Evolutionary conservation across 2,113 vertebrate genomes (phyloP).

Genomic region (Saccopteryx bilineata): DNA sequence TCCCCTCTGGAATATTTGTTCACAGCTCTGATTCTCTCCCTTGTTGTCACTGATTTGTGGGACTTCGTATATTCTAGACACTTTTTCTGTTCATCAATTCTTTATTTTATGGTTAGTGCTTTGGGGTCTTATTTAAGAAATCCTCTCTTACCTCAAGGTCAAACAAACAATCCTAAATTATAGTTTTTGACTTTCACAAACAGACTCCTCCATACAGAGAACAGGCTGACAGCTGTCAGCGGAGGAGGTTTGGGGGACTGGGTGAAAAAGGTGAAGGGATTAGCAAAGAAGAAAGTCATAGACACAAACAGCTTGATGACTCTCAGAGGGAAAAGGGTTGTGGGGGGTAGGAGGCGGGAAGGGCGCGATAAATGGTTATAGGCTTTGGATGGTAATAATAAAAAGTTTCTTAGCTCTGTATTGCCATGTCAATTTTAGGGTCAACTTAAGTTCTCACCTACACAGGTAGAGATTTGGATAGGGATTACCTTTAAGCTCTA

Average conservation of each 20-base stretch:
- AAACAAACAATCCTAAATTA: background rate
- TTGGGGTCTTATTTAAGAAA: background rate
- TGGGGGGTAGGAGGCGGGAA: background rate
- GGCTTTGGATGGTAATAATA: background rate
- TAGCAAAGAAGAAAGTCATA: background rate
- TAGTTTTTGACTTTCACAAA: background rate
- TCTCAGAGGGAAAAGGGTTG: background rate
- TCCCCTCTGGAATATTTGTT: background rate
- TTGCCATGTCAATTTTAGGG: constrained; percentile 18
- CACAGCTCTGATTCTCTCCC: background rate
- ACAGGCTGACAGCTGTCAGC: too few relatives aligned
- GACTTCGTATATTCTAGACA: background rate
- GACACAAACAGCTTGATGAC: background rate
- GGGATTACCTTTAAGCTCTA: background rate
- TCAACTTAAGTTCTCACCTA: background rate
- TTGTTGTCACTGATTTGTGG: background rate
- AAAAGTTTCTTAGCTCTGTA: background rate
- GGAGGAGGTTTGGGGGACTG: too few relatives aligned
- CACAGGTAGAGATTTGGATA: background rate
- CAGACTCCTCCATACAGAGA: too few relatives aligned
- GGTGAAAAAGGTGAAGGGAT: background rate
- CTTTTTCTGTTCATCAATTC: background rate
- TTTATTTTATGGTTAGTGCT: background rate
- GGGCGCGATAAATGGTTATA: background rate
- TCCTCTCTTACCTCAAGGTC: background rate